A percentile compares a stretch with the other conserved stretches of the same genome.
These are phyloP conservation scores for Ganaspis brasiliensis DNA, from an alignment of 2,888 invertebrate species.

Conservation along the genomic window DNA sequence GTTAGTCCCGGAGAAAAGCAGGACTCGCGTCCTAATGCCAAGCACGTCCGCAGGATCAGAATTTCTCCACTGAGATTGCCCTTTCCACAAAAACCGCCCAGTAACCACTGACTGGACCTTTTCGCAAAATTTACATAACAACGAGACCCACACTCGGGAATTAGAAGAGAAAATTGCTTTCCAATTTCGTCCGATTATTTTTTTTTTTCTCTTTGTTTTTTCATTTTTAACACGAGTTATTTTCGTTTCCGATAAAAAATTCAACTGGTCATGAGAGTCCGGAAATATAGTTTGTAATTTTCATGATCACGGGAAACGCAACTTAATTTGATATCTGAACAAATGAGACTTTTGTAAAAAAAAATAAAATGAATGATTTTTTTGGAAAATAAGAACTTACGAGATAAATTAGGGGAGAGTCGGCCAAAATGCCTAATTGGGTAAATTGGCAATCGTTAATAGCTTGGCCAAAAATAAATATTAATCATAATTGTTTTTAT, in stretches of 20 bases:
- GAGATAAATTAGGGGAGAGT: too few species aligned
- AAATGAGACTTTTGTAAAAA: too few species aligned
- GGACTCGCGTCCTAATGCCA: conserved; percentile 46
- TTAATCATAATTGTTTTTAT: too few species aligned
- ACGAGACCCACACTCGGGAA: conserved; percentile 6
- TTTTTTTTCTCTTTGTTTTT: background rate
- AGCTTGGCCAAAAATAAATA: too few species aligned
- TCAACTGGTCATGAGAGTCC: too few species aligned
- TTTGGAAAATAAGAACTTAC: too few species aligned
- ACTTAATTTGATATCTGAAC: too few species aligned
- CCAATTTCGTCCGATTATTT: background rate
- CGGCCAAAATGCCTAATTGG: too few species aligned
- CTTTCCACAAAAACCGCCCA: conserved; percentile 49
- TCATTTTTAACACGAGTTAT: background rate
- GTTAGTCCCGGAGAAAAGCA: conserved; percentile 44
- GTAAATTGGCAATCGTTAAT: too few species aligned
- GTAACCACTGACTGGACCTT: conserved; percentile 46
- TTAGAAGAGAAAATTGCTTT: background rate
- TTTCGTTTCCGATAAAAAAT: background rate
- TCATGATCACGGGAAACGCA: too few species aligned
- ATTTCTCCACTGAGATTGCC: conserved; percentile 57
- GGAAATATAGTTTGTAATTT: too few species aligned
- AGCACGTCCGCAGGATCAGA: conserved; percentile 56
- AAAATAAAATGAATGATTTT: too few species aligned
- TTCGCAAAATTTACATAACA: conserved; percentile 53